Base-by-base conservation (phyloP, 1,140 invertebrate species). In the Eciton burchellii region DNA sequence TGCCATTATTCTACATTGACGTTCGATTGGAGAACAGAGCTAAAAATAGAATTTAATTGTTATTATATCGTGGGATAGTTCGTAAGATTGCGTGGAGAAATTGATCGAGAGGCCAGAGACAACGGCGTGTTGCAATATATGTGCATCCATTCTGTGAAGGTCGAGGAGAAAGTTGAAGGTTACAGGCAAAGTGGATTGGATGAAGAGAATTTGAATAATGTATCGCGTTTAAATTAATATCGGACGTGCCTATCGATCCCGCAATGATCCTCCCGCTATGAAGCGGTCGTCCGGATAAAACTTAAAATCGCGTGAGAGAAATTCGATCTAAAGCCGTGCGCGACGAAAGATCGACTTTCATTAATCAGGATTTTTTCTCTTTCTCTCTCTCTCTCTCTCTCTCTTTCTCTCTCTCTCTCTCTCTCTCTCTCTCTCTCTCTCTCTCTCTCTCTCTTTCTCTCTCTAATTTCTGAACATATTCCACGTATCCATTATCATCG, bases 171-270 rank as follows among this genome's bases (percentile, higher is more conserved):
- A 57, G 21, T 35, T 21, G 47, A 85, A 79, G 60, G 52, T 54
- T 6, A 63, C 3, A 43, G 54, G 8, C 9, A 43, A 70, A 43
- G 14, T 12, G 41, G 35, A 47, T 49, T 81, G 59, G n/a, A 1
- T n/a, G 19, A 49, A 1, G 29, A 43, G n/a, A 82, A 62, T 14
- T 63, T 54, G 45, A 82, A 81, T 72, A 72, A 72, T 52, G 21
- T 81, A 41, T 26, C 0, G 12, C 19, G 9, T 49, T 71, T 60
- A 81, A 70, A 57, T 68, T 79, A 73, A 11, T 0, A 3, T 14
- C 52, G 21, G 3, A 57, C 19, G 19, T n/a, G 26, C 9, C 8
- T 8, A 14, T 12, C 1, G 8, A 56, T 21, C 52, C 8, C 6
- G n/a, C 19, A 54, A 35, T 16, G 57, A 60, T 62, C 16, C 16